phyloP scores from a whole-genome alignment of 2,888 invertebrate species.

The Plebejus anna region DNA sequence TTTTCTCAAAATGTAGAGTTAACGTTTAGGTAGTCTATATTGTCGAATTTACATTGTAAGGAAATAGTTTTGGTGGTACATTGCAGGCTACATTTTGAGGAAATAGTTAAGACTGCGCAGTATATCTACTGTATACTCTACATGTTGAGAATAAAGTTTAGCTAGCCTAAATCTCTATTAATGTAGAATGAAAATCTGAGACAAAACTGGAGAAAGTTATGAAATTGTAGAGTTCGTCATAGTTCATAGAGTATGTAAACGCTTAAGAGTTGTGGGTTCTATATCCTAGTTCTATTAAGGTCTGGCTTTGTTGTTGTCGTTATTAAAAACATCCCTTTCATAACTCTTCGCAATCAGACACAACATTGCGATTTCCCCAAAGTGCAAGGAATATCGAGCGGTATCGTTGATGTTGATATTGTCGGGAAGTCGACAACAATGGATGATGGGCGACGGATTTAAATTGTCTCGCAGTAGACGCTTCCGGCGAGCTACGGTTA shows the following conservation, averaged over 20 bases:
- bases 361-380: neutral
- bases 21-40: neutral
- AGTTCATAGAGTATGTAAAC: too few relatives aligned
- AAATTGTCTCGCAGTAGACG: constrained; percentile 72
- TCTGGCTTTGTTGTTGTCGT: too few relatives aligned
- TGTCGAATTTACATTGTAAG: neutral
- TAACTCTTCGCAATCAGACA: neutral
- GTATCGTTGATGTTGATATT: constrained; percentile 29
- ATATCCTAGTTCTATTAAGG: too few relatives aligned
- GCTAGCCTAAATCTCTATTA: too few relatives aligned
- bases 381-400: constrained; percentile 2
- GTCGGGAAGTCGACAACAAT: constrained; percentile 63
- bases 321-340: too few relatives aligned
- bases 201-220: too few relatives aligned
- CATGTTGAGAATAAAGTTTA: neutral
- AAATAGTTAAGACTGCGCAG: neutral
- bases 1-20: neutral
- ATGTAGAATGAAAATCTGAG: too few relatives aligned
- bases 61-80: too few relatives aligned
- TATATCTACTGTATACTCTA: neutral
- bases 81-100: too few relatives aligned
- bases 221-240: too few relatives aligned
- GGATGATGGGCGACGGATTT: constrained; percentile 58
- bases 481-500: constrained; percentile 59
- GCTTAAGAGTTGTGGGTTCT: too few relatives aligned